Conservation (phyloP, 2,888 invertebrate species). For the Anthoptus insignis region DNA sequence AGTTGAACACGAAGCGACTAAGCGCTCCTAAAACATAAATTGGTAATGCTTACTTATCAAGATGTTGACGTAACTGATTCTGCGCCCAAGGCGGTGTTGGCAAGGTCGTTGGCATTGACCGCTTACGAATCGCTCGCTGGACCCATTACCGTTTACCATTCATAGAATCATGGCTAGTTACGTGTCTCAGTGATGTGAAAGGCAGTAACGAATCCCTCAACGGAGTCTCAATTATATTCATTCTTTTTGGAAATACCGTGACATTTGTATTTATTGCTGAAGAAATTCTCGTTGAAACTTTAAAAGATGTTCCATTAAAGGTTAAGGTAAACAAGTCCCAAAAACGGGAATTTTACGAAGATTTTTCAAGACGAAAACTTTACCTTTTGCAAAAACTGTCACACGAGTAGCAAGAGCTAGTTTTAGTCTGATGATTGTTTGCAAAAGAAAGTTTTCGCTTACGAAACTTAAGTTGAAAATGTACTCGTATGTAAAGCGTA, state of each 20-base stretch:
- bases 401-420: too few relatives aligned
- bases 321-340: background rate
- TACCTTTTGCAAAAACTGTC: background rate
- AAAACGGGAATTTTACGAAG: background rate
- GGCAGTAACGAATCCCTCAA: slow-evolving; percentile 3
- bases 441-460: background rate
- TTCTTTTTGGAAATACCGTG: background rate
- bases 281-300: too few relatives aligned
- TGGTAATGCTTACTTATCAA: slow-evolving; percentile 31
- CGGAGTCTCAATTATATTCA: too few relatives aligned
- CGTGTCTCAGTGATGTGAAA: slow-evolving; percentile 46
- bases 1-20: slow-evolving; percentile 13
- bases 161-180: slow-evolving; percentile 52
- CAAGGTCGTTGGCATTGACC: slow-evolving; percentile 63
- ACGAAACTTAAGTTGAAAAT: background rate
- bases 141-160: slow-evolving; percentile 69
- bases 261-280: too few relatives aligned
- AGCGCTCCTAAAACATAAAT: slow-evolving; percentile 30
- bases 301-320: too few relatives aligned
- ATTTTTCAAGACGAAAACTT: too few relatives aligned
- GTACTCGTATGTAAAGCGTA: background rate
- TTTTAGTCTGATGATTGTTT: background rate
- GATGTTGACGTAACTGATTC: slow-evolving; percentile 44
- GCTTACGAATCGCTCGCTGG: slow-evolving; percentile 50
- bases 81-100: slow-evolving; percentile 46